These are phyloP conservation scores for Podarcis muralis DNA, from an alignment of 2,113 vertebrate genomes.

Conservation along the genomic window DNA sequence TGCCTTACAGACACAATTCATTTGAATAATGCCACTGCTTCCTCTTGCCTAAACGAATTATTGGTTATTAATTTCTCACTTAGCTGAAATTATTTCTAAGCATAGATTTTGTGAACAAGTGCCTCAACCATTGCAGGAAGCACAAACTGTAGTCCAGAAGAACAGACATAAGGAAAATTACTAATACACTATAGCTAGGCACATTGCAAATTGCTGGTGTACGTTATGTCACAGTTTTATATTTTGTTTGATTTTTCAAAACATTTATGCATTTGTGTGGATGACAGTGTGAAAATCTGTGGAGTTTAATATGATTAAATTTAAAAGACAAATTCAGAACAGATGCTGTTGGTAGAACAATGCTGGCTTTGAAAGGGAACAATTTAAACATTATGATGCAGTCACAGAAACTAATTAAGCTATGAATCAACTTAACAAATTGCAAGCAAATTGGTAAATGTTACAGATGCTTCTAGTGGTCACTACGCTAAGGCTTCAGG, in stretches of 20 bases:
- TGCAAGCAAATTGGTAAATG: background rate
- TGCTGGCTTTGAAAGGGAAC: background rate
- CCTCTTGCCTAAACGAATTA: background rate
- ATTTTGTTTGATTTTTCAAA: background rate
- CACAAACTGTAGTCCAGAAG: background rate
- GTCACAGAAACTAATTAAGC: background rate
- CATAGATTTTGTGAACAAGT: background rate
- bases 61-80: background rate
- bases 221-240: background rate
- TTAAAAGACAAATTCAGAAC: background rate
- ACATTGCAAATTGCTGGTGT: background rate
- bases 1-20: background rate
- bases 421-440: constrained; percentile 14
- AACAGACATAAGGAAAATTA: background rate
- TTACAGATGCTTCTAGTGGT: background rate
- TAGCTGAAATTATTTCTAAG: background rate
- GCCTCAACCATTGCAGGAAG: background rate
- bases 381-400: background rate
- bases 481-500: background rate
- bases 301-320: background rate
- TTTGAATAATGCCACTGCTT: background rate
- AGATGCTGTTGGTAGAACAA: background rate
- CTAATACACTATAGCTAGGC: background rate
- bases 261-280: background rate
- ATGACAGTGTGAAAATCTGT: background rate